phyloP scores from a whole-genome alignment of 1,140 invertebrate genomes.

The Neuroterus valhalla region DNA sequence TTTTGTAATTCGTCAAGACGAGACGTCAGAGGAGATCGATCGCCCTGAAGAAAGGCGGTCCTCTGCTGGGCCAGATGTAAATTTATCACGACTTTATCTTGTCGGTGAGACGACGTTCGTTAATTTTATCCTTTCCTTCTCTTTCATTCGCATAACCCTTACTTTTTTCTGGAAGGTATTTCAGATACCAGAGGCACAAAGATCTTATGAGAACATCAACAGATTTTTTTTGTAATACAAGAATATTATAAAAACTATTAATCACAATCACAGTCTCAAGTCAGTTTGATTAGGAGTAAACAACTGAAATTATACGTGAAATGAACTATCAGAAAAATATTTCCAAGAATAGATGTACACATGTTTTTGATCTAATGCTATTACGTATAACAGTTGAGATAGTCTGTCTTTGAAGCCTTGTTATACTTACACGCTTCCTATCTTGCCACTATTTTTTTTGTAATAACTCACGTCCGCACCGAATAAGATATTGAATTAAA shows the following conservation, averaged over 20 bases:
- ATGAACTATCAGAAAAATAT: background rate
- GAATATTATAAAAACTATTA: background rate
- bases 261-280: background rate
- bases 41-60: conserved; percentile 51
- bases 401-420: too few relatives aligned
- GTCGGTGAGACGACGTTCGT: conserved; percentile 59
- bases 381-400: too few relatives aligned
- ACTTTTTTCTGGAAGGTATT: background rate
- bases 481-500: too few relatives aligned
- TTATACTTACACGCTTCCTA: too few relatives aligned
- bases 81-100: conserved; percentile 71
- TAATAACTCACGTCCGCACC: too few relatives aligned
- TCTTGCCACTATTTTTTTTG: too few relatives aligned
- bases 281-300: background rate
- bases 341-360: too few relatives aligned
- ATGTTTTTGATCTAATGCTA: too few relatives aligned
- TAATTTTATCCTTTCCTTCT: conserved; percentile 60
- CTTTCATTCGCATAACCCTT: conserved; percentile 22
- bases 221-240: too few relatives aligned
- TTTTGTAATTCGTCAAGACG: conserved; percentile 51
- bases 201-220: conserved; percentile 1
- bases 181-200: conserved; percentile 12
- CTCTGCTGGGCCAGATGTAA: conserved; percentile 56
- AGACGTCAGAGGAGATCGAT: conserved; percentile 57
- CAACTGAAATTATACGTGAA: too few relatives aligned